phyloP scores from a whole-genome alignment of 1,140 invertebrate species.

The Hypsibius dujardini region DNA sequence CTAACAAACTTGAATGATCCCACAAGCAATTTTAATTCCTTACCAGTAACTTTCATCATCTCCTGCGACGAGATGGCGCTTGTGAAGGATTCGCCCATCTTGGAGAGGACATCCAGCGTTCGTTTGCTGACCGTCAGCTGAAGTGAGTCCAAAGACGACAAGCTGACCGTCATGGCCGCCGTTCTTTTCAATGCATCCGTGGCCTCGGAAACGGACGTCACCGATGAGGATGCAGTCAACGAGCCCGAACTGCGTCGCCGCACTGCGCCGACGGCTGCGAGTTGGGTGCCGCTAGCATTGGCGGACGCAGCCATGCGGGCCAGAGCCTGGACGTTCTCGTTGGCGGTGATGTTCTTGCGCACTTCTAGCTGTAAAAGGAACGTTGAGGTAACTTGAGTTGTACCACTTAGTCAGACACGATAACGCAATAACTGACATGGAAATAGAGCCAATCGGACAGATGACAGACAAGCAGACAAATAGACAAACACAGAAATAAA shows the following conservation, averaged over 20 bases:
- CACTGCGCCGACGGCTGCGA: neutral
- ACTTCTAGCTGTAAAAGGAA: conserved; percentile 4
- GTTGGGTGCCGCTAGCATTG: neutral
- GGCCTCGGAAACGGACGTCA: conserved; percentile 25
- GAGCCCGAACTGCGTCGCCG: neutral
- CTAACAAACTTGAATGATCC: too few relatives aligned
- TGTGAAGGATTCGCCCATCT: conserved; percentile 39
- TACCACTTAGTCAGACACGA: too few relatives aligned
- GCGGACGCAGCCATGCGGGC: neutral
- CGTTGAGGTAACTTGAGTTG: neutral
- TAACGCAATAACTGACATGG: too few relatives aligned
- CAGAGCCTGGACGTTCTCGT: conserved; percentile 3
- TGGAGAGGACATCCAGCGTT: conserved; percentile 51
- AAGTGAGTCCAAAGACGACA: conserved; percentile 34
- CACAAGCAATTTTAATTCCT: conserved; percentile 19
- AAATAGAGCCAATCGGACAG: too few relatives aligned
- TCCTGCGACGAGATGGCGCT: conserved; percentile 27
- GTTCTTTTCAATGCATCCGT: conserved; percentile 25
- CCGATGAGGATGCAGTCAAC: neutral
- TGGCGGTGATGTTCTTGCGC: conserved; percentile 9
- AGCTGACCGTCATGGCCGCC: conserved; percentile 29
- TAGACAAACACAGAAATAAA: too few relatives aligned
- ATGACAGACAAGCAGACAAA: too few relatives aligned
- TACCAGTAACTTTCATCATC: conserved; percentile 16
- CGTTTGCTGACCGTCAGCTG: conserved; percentile 61